These are phyloP conservation scores for Drosophila dives DNA, from an alignment of 2,888 invertebrate species.

Conservation along the genomic window DNA sequence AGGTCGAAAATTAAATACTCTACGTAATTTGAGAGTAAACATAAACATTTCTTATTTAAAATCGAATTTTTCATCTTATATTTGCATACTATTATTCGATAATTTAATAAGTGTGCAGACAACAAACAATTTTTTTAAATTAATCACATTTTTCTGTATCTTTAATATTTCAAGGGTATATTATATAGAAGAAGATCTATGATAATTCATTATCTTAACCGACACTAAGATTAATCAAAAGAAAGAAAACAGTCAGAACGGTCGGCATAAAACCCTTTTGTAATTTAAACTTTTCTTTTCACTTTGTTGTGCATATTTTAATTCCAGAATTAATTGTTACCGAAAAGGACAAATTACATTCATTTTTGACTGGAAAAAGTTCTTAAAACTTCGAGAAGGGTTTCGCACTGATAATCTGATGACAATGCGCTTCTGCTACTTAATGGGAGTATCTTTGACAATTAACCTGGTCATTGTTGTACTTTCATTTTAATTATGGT, in stretches of 20 bases:
- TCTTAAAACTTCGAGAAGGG: neutral
- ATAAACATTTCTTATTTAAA: neutral
- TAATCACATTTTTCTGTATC: neutral
- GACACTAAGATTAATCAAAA: neutral
- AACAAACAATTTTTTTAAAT: neutral
- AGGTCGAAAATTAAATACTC: constrained; percentile 1
- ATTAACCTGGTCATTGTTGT: constrained; percentile 49
- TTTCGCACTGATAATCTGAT: constrained; percentile 14
- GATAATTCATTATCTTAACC: neutral
- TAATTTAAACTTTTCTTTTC: constrained; percentile 4
- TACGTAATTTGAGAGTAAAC: neutral
- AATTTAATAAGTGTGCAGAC: neutral
- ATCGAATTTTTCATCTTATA: neutral
- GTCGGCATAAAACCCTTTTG: neutral
- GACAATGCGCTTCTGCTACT: constrained; percentile 22
- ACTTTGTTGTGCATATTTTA: constrained; percentile 8
- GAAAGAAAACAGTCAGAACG: neutral
- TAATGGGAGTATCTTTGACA: constrained; percentile 16
- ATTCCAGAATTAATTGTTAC: neutral
- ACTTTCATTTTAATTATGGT: constrained; percentile 60
- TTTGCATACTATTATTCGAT: neutral
- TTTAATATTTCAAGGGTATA: neutral
- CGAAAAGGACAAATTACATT: constrained; percentile 1
- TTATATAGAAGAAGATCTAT: neutral
- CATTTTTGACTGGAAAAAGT: constrained; percentile 4